Evolutionary conservation across 2,797 vertebrate species (phyloP).

Genomic region (Brachymystax lenok): DNA sequence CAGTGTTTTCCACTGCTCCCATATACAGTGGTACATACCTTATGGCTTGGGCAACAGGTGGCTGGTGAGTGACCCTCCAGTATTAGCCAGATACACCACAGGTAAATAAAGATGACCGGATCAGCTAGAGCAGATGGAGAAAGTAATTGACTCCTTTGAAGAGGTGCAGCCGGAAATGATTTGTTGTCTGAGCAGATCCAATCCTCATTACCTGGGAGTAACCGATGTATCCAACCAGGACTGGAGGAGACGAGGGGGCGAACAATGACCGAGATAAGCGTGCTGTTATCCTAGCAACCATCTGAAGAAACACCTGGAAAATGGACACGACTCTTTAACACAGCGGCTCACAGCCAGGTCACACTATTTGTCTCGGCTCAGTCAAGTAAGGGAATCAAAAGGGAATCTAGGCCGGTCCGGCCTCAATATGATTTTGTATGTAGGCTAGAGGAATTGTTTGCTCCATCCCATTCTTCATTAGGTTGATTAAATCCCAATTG

Average conservation of each 20-base stretch:
- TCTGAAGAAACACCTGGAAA: conserved; percentile 25
- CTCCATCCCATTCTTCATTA: conserved; percentile 27
- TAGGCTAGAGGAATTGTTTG: conserved; percentile 37
- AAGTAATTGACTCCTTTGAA: conserved; percentile 53
- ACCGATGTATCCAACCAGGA: conserved; percentile 29
- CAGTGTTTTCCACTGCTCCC: not conserved
- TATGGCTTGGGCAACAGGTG: conserved; percentile 17
- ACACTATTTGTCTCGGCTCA: conserved; percentile 27
- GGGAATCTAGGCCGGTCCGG: conserved; percentile 36
- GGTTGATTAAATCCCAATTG: conserved; percentile 57
- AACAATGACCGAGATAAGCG: conserved; percentile 32
- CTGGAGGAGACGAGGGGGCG: not conserved
- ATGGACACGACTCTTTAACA: conserved; percentile 20
- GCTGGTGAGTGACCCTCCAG: conserved; percentile 17
- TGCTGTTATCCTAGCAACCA: conserved; percentile 33
- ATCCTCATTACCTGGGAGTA: conserved; percentile 54
- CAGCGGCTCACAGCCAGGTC: not conserved
- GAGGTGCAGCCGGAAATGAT: conserved; percentile 41
- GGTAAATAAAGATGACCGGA: conserved; percentile 11
- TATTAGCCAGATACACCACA: conserved; percentile 9
- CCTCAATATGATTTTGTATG: not conserved
- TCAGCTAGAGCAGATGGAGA: conserved; percentile 38
- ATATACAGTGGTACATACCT: not conserved
- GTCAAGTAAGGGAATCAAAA: conserved; percentile 43
- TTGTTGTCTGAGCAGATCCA: conserved; percentile 49